These are phyloP conservation scores for Drosophila subpulchrella DNA, from an alignment of 1,140 invertebrate genomes.

Conservation along the genomic window DNA sequence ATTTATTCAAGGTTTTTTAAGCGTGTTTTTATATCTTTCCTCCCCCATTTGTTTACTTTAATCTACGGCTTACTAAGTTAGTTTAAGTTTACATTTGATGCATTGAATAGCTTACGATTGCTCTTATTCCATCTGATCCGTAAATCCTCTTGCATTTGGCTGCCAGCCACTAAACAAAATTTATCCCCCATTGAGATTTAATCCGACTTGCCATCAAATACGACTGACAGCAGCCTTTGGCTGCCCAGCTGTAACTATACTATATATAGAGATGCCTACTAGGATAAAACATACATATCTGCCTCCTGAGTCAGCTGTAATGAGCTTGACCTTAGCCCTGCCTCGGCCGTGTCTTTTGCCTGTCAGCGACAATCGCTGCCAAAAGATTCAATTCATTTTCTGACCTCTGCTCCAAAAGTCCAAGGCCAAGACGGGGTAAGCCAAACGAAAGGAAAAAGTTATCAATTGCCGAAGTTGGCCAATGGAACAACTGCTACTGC, in stretches of 20 bases:
- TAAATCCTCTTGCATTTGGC: slow-evolving; percentile 19
- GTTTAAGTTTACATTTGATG: slow-evolving; percentile 9
- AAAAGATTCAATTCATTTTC: slow-evolving; percentile 27
- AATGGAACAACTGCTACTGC: slow-evolving; percentile 21
- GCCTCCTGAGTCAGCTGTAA: slow-evolving; percentile 37
- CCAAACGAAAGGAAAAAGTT: slow-evolving; percentile 14
- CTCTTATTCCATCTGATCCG: slow-evolving; percentile 12
- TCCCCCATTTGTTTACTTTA: too few species aligned
- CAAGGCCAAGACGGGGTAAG: slow-evolving; percentile 17
- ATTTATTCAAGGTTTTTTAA: neutral
- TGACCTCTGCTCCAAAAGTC: slow-evolving; percentile 19
- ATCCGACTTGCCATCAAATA: slow-evolving; percentile 31
- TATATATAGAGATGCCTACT: neutral
- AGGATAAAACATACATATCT: neutral
- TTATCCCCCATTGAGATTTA: slow-evolving; percentile 34
- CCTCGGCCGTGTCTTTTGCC: neutral
- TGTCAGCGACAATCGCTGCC: slow-evolving; percentile 35
- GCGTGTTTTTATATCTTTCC: too few species aligned
- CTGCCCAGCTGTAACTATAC: slow-evolving; percentile 23
- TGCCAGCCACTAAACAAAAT: slow-evolving; percentile 27
- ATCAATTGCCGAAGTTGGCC: slow-evolving; percentile 27
- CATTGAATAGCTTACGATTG: slow-evolving; percentile 21
- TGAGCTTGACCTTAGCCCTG: slow-evolving; percentile 43
- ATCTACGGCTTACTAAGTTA: too few species aligned
- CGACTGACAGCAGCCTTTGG: slow-evolving; percentile 41